Evolutionary conservation across 2,888 invertebrate genomes (phyloP), one percentile per base, ranked within the genome.

Genomic region (Cheiracanthium punctorium): DNA sequence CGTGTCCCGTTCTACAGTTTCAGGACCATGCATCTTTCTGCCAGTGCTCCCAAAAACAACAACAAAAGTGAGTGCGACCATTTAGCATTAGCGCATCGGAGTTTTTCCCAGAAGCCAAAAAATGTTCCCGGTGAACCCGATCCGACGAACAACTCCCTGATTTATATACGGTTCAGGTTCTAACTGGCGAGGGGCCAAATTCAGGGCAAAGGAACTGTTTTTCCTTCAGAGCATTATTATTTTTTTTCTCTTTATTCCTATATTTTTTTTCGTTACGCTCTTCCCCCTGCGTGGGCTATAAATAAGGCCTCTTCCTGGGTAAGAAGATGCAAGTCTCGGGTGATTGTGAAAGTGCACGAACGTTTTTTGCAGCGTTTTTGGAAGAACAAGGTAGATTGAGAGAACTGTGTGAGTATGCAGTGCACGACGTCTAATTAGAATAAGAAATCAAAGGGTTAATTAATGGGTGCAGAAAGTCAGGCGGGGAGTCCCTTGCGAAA

Each of bases 101-200:
- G 58, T 58, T 74, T 74, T 43, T 32, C 48, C 24, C 43, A 33
- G 67, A 70, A 41, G 58, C 75, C 67, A 58, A 10, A 7, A 37
- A 67, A 70, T 64, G 81, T 73, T 82, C 74, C 58, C 75, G 29
- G 32, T 82, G 82, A 82, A 82, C 82, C 71, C 52, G 70, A 80
- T 80, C 73, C 33, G 17, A 32, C 5, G 69, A 69, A 69, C 69
- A 69, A 69, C 69, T 76, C 69, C 67, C 73, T 84, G 84, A 84
- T 84, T 84, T 84, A 84, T 74, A 74, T 52, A 52, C 71, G 72
- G 64, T 76, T 82, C 82, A 77, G 33, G 82, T 84, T 84, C 24
- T 74, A 37, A 73, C 84, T 84, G 79, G 84, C 84, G 73, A 70
- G 84, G 79, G 84, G 84, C 84, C 79, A 79, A 72, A n/a, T 33